phyloP scores from a whole-genome alignment of 2,888 invertebrate species.

The Bombylius discolor region DNA sequence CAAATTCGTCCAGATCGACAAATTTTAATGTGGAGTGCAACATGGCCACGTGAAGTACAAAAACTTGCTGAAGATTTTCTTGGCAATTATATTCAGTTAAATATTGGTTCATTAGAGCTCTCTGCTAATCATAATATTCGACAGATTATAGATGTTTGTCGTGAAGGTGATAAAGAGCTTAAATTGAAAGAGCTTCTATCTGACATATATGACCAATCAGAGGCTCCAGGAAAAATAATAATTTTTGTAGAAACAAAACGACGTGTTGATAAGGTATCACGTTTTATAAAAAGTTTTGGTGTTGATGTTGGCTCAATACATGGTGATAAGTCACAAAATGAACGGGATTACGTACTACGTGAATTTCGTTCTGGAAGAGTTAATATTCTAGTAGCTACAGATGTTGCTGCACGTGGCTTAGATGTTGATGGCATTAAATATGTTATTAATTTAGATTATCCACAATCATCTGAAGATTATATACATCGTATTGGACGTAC shows the following conservation, averaged over 20 bases:
- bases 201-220: conserved; percentile 62
- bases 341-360: conserved; percentile 78
- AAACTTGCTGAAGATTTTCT: conserved; percentile 87
- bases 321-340: conserved; percentile 89
- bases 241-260: conserved; percentile 95
- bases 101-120: conserved; percentile 68
- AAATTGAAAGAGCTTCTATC: conserved; percentile 29
- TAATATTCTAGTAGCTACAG: conserved; percentile 87
- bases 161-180: conserved; percentile 58
- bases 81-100: conserved; percentile 76
- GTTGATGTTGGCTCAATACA: conserved; percentile 79
- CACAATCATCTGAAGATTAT: conserved; percentile 87
- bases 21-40: conserved; percentile 97
- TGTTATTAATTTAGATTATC: conserved; percentile 92
- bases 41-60: conserved; percentile 96
- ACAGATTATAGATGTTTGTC: conserved; percentile 68
- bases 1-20: conserved; percentile 91
- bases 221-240: conserved; percentile 70
- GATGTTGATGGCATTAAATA: conserved; percentile 92
- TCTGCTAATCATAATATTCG: conserved; percentile 82
- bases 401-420: conserved; percentile 89
- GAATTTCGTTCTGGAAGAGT: conserved; percentile 77
- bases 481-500: conserved; percentile 92
- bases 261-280: conserved; percentile 77
- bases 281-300: conserved; percentile 68